Evolutionary conservation across 2,797 vertebrate species (phyloP).

Genomic region (Falco peregrinus): DNA sequence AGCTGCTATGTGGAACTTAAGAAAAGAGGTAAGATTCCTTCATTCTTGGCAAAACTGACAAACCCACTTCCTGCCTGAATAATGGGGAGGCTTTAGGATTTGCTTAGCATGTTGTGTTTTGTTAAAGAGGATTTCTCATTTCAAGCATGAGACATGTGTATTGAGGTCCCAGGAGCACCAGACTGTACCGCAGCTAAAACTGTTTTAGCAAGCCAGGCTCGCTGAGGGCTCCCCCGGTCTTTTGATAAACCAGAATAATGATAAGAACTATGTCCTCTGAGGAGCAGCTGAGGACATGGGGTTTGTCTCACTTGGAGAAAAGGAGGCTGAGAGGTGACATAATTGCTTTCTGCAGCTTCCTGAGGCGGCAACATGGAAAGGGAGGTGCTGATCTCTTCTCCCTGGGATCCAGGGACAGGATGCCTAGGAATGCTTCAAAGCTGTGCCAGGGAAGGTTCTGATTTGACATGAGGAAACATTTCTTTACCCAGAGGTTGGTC

Average conservation of each 20-base stretch:
- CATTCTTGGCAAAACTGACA: not conserved
- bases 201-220: not conserved
- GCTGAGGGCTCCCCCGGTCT: not conserved
- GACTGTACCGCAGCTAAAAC: not conserved
- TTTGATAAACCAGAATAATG: not conserved
- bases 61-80: not conserved
- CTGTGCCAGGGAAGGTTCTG: not conserved
- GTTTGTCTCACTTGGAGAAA: not conserved
- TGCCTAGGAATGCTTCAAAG: not conserved
- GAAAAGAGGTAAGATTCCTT: constrained; percentile 81
- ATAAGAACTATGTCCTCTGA: not conserved
- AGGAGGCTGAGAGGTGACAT: not conserved
- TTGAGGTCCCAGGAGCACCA: not conserved
- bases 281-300: not conserved
- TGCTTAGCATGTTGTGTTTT: not conserved
- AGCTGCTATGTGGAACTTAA: constrained; percentile 89
- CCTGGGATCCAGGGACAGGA: not conserved
- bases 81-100: not conserved
- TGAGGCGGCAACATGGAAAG: not conserved
- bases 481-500: not conserved
- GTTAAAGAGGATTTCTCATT: not conserved
- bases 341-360: not conserved
- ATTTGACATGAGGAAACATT: not conserved
- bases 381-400: not conserved
- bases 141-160: not conserved